A percentile compares a stretch with the other conserved stretches of the same genome.
Evolutionary conservation across 2,113 vertebrate genomes (phyloP).

Genomic region (Rhinichthys klamathensis): DNA sequence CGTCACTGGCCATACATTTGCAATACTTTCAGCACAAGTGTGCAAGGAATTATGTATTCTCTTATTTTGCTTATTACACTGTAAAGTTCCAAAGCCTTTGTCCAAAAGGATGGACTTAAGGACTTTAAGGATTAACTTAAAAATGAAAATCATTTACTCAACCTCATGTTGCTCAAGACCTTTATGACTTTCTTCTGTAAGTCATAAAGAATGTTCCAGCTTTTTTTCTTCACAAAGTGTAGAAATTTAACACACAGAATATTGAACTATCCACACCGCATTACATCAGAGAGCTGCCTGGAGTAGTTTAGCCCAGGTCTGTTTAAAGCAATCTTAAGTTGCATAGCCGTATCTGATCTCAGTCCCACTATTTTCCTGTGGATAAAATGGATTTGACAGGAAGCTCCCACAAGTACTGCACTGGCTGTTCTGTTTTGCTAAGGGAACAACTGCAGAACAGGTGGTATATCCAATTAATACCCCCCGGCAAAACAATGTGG

Average conservation of each 20-base stretch:
- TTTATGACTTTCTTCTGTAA: not conserved
- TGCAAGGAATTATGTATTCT: not conserved
- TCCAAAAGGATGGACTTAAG: not conserved
- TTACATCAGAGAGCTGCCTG: not conserved
- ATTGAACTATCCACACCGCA: not conserved
- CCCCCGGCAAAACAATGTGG: conserved; percentile 59
- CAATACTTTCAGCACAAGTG: not conserved
- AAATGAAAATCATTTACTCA: not conserved
- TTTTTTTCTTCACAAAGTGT: not conserved
- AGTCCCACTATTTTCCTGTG: not conserved
- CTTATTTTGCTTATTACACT: not conserved
- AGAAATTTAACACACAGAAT: not conserved
- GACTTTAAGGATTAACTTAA: not conserved
- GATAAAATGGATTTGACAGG: conserved; percentile 4
- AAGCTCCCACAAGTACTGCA: conserved; percentile 13
- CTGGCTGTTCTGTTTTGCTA: conserved; percentile 27
- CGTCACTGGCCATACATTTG: not conserved
- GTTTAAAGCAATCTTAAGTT: not conserved
- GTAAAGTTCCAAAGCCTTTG: not conserved
- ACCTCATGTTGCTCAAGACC: not conserved
- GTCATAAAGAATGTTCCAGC: not conserved
- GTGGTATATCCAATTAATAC: conserved; percentile 71
- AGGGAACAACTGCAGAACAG: conserved; percentile 65
- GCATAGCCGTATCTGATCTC: not conserved
- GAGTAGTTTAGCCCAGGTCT: not conserved